Base-by-base conservation (phyloP, 2,888 invertebrate genomes). In the Incurvaria masculella region DNA sequence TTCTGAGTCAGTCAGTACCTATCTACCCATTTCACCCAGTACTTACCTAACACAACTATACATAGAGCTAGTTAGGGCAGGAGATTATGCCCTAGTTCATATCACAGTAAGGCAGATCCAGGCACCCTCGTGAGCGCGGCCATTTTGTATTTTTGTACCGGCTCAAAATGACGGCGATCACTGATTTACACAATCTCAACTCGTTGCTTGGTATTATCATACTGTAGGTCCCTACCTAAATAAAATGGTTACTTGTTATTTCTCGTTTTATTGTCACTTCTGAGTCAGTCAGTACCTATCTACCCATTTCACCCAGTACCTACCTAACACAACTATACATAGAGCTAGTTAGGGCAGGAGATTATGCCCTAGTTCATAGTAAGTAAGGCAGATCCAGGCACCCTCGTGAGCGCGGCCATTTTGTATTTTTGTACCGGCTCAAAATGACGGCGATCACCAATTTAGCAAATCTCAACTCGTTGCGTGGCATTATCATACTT, bases 91-190 rank as follows among this genome's bases (percentile, higher is more conserved):
- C n/a, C n/a, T n/a, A n/a, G n/a, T n/a, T n/a, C n/a, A n/a, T n/a
- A n/a, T n/a, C n/a, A n/a, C n/a, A n/a, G 72, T 74, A 45, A 52
- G 68, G 26, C 62, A 64, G 42, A 51, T 69, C 49, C 59, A 72
- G 19, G 60, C 60, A 60, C 64, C 66, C 64, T 40, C 40, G 48
- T 33, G 33, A 33, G 8, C 11, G 33, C 8, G 33, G 33, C 33
- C 33, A 33, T 33, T 33, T 33, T 33, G 3, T 33, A 33, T 33
- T 33, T 33, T 33, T 33, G 14, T 33, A 33, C 33, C 33, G 14
- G 10, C 23, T 14, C 33, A 33, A 33, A 33, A 33, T 33, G 33
- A n/a, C 33, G 33, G 33, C 33, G 33, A 10, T 6, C 23, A 23
- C 4, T 10, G n/a, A n/a, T n/a, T n/a, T n/a, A n/a, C n/a, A n/a